Evolutionary conservation across 1,140 invertebrate species (phyloP).

Genomic region (Drosophila sproati): DNA sequence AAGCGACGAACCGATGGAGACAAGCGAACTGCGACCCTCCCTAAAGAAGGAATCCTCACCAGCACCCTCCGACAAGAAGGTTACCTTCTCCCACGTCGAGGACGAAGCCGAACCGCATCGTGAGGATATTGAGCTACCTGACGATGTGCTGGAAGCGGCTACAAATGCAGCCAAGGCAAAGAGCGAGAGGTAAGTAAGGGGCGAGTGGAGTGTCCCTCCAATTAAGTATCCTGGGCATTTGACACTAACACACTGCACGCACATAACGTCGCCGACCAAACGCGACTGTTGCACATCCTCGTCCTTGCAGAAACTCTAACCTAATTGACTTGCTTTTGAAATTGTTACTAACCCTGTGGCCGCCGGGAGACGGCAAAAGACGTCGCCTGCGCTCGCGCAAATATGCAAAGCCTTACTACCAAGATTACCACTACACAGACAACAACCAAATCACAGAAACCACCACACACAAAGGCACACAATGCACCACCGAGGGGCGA

Average conservation of each 20-base stretch:
- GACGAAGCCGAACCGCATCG: conserved; percentile 82
- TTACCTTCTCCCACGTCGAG: conserved; percentile 83
- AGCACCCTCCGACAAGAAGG: conserved; percentile 81
- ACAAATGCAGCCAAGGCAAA: conserved; percentile 64
- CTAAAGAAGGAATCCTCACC: conserved; percentile 81
- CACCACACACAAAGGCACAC: conserved; percentile 25
- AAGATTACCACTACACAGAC: conserved; percentile 72
- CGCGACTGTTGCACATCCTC: conserved; percentile 45
- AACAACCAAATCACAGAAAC: conserved; percentile 21
- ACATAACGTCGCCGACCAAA: conserved; percentile 22
- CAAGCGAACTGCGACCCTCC: conserved; percentile 47
- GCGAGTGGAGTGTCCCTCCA: background rate
- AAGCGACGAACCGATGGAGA: conserved; percentile 62
- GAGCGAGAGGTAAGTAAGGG: conserved; percentile 67
- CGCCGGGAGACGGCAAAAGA: conserved; percentile 33
- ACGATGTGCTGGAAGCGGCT: conserved; percentile 69
- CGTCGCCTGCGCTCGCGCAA: conserved; percentile 31
- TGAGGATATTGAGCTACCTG: conserved; percentile 78
- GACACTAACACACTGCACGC: conserved; percentile 59
- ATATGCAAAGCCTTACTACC: conserved; percentile 54
- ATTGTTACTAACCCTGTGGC: conserved; percentile 80
- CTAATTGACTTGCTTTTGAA: conserved; percentile 73
- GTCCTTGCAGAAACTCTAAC: conserved; percentile 77
- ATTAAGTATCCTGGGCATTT: conserved; percentile 7
- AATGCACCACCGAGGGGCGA: conserved; percentile 21